Conservation (phyloP, 2,888 invertebrate genomes). For the Cephalotes varians region DNA sequence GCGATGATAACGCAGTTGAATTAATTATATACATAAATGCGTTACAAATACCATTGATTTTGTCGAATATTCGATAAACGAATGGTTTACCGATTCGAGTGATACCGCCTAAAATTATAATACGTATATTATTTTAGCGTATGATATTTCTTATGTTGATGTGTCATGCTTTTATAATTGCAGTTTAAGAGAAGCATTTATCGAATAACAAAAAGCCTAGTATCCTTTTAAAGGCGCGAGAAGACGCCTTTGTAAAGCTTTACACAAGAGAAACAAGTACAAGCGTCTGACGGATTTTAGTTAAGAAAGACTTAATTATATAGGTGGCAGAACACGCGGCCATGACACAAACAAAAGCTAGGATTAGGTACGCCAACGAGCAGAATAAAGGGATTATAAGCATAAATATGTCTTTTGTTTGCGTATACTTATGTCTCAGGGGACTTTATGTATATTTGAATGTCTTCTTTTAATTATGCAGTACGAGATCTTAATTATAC, state of each 20-base stretch:
- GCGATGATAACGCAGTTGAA: neutral
- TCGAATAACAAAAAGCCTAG: constrained; percentile 4
- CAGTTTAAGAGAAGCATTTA: neutral
- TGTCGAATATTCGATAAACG: neutral
- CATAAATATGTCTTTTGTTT: constrained; percentile 14
- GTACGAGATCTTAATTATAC: neutral
- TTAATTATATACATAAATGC: neutral
- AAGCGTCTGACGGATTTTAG: constrained; percentile 49
- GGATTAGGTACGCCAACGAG: constrained; percentile 44
- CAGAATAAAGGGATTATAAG: constrained; percentile 50
- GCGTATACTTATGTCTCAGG: constrained; percentile 1
- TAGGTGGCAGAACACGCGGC: constrained; percentile 20
- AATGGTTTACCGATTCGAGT: neutral
- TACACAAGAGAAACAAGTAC: constrained; percentile 1
- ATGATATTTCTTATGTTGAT: neutral
- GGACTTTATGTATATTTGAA: neutral
- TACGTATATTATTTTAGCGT: neutral
- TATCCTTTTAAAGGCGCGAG: neutral
- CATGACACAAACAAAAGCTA: constrained; percentile 34
- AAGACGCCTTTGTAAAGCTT: neutral
- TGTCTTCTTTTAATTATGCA: constrained; percentile 2
- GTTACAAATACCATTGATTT: neutral
- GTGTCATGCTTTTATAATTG: neutral
- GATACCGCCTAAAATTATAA: neutral
- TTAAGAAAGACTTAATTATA: constrained; percentile 55